phyloP scores from a whole-genome alignment of 2,888 invertebrate genomes.

The Callosobruchus maculatus region DNA sequence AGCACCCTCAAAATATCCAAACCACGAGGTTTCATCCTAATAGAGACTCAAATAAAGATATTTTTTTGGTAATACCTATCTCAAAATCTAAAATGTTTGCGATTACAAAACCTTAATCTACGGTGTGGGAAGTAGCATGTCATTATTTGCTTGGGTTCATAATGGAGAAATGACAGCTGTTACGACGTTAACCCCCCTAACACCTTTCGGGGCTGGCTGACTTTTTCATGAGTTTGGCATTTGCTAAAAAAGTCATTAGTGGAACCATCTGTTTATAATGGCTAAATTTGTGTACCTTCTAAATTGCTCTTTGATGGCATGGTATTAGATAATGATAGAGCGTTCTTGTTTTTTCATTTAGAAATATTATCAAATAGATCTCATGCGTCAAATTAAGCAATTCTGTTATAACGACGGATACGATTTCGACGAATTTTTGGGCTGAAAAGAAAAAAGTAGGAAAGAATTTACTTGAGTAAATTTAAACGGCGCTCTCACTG shows the following conservation, averaged over 20 bases:
- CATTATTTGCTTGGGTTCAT: not conserved
- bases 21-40: too few species aligned
- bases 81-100: too few species aligned
- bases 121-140: too few species aligned
- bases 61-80: too few species aligned
- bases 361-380: not conserved
- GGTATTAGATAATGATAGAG: not conserved
- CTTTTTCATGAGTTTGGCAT: not conserved
- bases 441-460: not conserved
- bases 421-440: not conserved
- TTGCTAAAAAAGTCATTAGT: not conserved
- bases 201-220: not conserved
- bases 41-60: too few species aligned
- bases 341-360: not conserved
- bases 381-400: not conserved
- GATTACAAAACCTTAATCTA: too few species aligned
- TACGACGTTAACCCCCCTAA: not conserved
- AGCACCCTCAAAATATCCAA: too few species aligned
- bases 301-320: not conserved
- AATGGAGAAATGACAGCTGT: not conserved
- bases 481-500: too few species aligned
- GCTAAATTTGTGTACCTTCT: not conserved
- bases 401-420: not conserved
- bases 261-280: not conserved
- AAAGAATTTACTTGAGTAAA: too few species aligned